Conservation (phyloP, 2,888 invertebrate genomes). For the Drosophila buzzatii region DNA sequence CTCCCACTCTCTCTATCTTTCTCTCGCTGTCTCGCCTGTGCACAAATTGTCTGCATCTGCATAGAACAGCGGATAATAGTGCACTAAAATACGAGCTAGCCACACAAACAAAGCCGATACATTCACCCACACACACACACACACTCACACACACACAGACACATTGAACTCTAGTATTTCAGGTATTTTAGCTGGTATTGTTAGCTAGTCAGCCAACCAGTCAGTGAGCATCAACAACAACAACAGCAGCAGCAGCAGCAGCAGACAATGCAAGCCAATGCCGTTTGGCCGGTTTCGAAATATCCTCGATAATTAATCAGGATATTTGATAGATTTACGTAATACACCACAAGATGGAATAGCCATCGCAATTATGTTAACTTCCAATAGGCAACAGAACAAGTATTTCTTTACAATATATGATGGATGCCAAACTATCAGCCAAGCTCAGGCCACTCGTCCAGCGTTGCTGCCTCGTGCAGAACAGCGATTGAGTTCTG, state of each 20-base stretch:
- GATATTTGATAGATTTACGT: slow-evolving; percentile 11
- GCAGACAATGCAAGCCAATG: slow-evolving; percentile 5
- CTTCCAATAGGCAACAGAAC: not conserved
- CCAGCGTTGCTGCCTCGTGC: not conserved
- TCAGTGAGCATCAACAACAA: too few species aligned
- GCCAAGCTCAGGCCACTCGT: not conserved
- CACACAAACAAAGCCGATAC: slow-evolving; percentile 54
- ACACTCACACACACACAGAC: not conserved
- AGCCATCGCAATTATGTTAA: not conserved
- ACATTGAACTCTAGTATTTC: slow-evolving; percentile 28
- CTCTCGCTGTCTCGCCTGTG: not conserved
- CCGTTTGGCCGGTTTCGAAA: slow-evolving; percentile 21
- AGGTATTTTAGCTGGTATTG: slow-evolving; percentile 48
- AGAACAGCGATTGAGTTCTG: not conserved
- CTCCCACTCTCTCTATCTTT: not conserved
- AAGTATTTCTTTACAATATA: not conserved
- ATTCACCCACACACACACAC: slow-evolving; percentile 21
- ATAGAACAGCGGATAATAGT: slow-evolving; percentile 73
- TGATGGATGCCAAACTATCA: not conserved
- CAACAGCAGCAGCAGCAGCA: not conserved
- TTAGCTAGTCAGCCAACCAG: slow-evolving; percentile 26
- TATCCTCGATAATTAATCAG: slow-evolving; percentile 27
- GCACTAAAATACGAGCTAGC: slow-evolving; percentile 68
- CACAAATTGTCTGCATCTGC: slow-evolving; percentile 70
- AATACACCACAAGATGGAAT: slow-evolving; percentile 2